Conservation (phyloP, 35 echinoderm and acorn worm species). For the Heliocidaris erythrogramma region DNA sequence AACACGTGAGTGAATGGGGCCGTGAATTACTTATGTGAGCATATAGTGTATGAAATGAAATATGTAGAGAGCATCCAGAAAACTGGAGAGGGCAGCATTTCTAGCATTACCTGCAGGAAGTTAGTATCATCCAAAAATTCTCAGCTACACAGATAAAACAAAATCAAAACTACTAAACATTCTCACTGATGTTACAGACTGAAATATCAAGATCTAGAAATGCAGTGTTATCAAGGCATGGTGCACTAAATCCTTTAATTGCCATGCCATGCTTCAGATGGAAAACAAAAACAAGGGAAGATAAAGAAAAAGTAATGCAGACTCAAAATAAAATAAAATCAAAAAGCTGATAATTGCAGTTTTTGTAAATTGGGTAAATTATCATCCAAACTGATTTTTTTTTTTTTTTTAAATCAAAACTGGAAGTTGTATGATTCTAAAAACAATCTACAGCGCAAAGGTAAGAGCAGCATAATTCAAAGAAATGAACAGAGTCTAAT, state of each 20-base stretch:
- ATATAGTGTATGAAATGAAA: too few relatives aligned
- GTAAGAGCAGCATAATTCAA: too few relatives aligned
- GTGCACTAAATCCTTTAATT: neutral
- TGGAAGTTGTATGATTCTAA: neutral
- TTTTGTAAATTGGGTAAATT: too few relatives aligned
- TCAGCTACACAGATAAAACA: neutral
- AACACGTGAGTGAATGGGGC: too few relatives aligned
- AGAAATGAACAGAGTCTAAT: too few relatives aligned
- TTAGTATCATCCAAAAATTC: neutral
- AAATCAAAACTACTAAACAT: neutral
- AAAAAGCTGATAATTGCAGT: too few relatives aligned
- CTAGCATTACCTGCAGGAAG: neutral
- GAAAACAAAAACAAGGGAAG: neutral
- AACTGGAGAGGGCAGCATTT: neutral
- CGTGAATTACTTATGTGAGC: too few relatives aligned
- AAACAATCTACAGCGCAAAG: neutral
- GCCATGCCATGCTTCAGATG: neutral
- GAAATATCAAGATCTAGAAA: neutral
- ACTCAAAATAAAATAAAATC: neutral
- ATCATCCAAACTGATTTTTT: neutral
- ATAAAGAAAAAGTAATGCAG: neutral
- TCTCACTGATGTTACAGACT: neutral
- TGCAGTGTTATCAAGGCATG: neutral
- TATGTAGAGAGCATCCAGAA: neutral
- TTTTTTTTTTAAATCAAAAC: neutral